These are phyloP conservation scores for Aphaenogaster rudis DNA, from an alignment of 1,140 invertebrate species.

Conservation along the genomic window DNA sequence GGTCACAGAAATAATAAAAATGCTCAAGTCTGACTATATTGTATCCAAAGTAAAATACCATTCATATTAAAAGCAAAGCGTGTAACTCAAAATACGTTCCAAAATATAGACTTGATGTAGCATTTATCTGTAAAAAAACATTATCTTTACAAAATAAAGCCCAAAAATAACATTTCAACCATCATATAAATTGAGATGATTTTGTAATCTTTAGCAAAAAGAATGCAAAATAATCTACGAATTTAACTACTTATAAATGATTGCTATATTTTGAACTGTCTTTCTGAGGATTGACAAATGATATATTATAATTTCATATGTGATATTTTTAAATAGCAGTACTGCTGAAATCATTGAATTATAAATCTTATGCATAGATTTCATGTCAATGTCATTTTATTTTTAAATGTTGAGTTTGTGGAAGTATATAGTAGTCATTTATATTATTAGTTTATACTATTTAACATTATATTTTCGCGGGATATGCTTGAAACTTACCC, in stretches of 20 bases:
- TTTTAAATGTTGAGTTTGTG: conserved; percentile 55
- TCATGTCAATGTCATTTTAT: conserved; percentile 63
- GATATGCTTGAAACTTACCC: conserved; percentile 52
- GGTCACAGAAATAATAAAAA: conserved; percentile 50
- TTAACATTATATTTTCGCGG: conserved; percentile 60
- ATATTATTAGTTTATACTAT: conserved; percentile 56
- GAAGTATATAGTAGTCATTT: conserved; percentile 50
- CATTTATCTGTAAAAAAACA: conserved; percentile 21
- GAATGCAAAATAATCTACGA: not conserved
- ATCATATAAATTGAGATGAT: not conserved
- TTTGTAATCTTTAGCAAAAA: not conserved
- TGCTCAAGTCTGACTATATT: conserved; percentile 20
- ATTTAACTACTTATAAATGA: conserved; percentile 3
- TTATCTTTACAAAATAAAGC: conserved; percentile 1
- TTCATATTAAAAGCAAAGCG: conserved; percentile 32
- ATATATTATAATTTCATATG: conserved; percentile 1
- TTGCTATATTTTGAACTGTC: not conserved
- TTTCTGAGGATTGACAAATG: not conserved
- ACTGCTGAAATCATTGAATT: conserved; percentile 45
- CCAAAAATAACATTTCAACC: conserved; percentile 29
- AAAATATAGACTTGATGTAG: conserved; percentile 9
- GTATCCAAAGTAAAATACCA: conserved; percentile 37
- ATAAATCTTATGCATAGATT: conserved; percentile 66
- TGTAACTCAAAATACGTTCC: conserved; percentile 14
- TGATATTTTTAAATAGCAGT: conserved; percentile 25